Percentiles rank a stretch among this genome's conserved stretches.
These are phyloP conservation scores for Diorhabda elongata DNA, from an alignment of 1,140 invertebrate genomes.

Conservation along the genomic window DNA sequence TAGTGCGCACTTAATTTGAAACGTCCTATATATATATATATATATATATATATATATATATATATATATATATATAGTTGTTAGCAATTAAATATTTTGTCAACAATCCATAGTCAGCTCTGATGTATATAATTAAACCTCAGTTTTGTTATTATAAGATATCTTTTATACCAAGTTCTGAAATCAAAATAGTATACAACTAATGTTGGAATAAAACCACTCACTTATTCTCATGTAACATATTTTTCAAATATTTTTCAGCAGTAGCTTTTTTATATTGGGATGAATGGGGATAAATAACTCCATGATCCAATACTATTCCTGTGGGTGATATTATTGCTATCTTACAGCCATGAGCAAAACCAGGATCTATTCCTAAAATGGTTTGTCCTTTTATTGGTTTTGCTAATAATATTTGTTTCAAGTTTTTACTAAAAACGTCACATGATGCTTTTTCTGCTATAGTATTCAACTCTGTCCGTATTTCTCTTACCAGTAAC, in stretches of 20 bases:
- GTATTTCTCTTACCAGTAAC: conserved; percentile 61
- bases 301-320: conserved; percentile 61
- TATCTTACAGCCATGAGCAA: conserved; percentile 79
- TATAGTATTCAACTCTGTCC: conserved; percentile 66
- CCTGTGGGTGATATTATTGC: conserved; percentile 69
- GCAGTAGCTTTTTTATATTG: conserved; percentile 30
- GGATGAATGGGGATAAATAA: conserved; percentile 61
- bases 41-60: no score
- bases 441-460: conserved; percentile 78
- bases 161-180: no score
- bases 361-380: conserved; percentile 84
- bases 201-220: conserved; percentile 11
- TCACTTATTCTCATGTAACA: conserved; percentile 37
- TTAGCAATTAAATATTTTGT: no score
- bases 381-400: conserved; percentile 77
- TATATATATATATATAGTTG: no score
- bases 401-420: conserved; percentile 71
- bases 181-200: neutral
- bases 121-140: no score
- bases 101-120: no score
- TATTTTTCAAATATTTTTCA: conserved; percentile 28
- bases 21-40: no score
- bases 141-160: no score
- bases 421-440: conserved; percentile 80
- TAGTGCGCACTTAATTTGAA: no score